Conservation (phyloP, 2,797 vertebrate genomes). For the Columba guinea region DNA sequence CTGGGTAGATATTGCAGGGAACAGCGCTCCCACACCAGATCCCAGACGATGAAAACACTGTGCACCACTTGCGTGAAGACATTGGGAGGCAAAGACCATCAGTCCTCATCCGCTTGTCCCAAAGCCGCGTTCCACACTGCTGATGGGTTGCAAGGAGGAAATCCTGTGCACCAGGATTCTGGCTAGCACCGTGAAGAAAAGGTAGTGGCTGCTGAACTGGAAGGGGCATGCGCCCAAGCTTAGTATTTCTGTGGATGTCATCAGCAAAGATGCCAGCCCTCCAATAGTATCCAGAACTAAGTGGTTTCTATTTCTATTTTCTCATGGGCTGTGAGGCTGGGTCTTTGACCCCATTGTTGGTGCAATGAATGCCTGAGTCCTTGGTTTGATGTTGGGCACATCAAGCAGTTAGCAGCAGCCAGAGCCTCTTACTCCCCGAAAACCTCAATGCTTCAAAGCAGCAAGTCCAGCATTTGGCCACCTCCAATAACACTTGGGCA, state of each 20-base stretch:
- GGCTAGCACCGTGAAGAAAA: neutral
- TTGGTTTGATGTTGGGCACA: neutral
- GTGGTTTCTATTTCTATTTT: neutral
- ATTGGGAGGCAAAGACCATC: neutral
- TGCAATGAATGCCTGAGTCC: neutral
- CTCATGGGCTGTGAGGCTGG: neutral
- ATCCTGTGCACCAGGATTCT: neutral
- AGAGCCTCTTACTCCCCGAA: neutral
- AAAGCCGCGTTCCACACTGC: rapidly evolving
- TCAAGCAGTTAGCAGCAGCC: neutral
- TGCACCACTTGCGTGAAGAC: neutral
- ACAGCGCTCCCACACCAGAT: neutral
- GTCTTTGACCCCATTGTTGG: neutral
- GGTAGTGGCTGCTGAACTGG: neutral
- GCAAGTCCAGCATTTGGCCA: neutral
- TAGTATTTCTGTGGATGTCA: neutral
- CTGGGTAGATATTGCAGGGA: neutral
- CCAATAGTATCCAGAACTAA: neutral
- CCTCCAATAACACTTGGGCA: neutral
- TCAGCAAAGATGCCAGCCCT: neutral
- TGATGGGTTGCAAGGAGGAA: neutral
- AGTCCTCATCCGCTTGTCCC: neutral
- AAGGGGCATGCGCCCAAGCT: neutral
- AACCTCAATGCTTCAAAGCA: neutral
- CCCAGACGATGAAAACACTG: neutral